phyloP scores from a whole-genome alignment of 2,113 vertebrate species.

The Neogale vison region DNA sequence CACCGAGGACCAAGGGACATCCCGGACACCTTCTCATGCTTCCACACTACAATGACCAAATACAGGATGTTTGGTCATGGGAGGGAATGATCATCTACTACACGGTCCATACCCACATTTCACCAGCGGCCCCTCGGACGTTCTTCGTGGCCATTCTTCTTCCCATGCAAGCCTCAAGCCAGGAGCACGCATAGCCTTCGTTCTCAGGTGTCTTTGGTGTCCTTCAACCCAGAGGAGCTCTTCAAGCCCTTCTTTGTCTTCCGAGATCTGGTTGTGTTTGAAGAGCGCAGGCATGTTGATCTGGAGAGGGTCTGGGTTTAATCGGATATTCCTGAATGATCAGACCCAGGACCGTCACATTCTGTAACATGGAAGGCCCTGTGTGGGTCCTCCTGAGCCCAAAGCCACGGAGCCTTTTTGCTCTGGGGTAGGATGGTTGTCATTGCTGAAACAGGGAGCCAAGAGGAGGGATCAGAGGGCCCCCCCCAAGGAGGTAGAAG shows the following conservation, averaged over 20 bases:
- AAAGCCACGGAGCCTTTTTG: neutral
- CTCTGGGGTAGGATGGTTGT: too few species aligned
- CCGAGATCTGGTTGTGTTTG: neutral
- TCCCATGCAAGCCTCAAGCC: neutral
- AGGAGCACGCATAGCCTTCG: neutral
- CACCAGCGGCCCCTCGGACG: accelerated
- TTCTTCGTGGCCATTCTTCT: neutral
- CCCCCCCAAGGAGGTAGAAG: neutral
- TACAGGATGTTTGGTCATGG: neutral
- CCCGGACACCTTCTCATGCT: neutral
- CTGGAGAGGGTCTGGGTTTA: neutral
- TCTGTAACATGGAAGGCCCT: neutral
- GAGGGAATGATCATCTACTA: too few species aligned
- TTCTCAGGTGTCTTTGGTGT: neutral
- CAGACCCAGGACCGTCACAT: neutral
- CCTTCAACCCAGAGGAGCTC: neutral
- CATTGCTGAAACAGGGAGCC: neutral
- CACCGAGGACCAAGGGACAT: neutral
- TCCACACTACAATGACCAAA: neutral
- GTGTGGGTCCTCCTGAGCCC: accelerated
- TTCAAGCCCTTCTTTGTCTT: neutral
- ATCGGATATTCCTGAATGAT: neutral
- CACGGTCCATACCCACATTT: neutral
- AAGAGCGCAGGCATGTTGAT: neutral
- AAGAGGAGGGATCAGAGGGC: neutral